Evolutionary conservation across 2,888 invertebrate genomes (phyloP), one percentile per base, ranked within the genome.

Genomic region (Thecocarcelia acutangulata): DNA sequence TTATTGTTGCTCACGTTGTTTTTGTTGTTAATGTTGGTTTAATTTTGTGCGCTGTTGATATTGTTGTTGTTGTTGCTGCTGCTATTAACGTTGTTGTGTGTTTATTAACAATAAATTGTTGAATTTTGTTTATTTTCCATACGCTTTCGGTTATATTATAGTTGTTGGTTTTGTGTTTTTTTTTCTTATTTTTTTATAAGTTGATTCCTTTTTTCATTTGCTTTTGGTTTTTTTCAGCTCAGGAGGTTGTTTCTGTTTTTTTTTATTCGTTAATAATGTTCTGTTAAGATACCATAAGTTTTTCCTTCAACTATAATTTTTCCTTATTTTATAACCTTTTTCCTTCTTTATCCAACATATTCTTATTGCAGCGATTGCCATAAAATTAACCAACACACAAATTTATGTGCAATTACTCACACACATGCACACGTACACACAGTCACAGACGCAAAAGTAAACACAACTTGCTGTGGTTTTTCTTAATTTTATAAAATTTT

Each of bases 31-130:
- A 13, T 66, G n/a, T 17, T 63, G 24, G 17, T 33, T 33, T 33
- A 33, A 9, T 33, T 33, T 33, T 3, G 6, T 33, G 9, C n/a
- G n/a, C 33, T 33, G 9, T 33, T 33, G 33, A 33, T 33, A 56
- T 52, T 46, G 46, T 58, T 58, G 40, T 59, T 70, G 24, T 28
- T 59, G 70, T 40, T 54, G 15, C 33, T 33, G 33, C 33, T 33
- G 33, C 33, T 8, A 33, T 33, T 11, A 12, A 46, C 21, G 59
- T 59, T 68, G 69, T 68, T 61, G 63, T 75, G 48, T 59, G 58
- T 68, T 75, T 80, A 68, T 76, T 80, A 68, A 76, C 70, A 64
- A 78, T 72, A 78, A 78, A 75, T 75, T 75, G 44, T 64, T 68
- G 63, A 33, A 37, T 69, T 56, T 69, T 72, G 78, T 79, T 80